phyloP scores from a whole-genome alignment of 1,140 invertebrate species.

The Phymastichus coffea region DNA sequence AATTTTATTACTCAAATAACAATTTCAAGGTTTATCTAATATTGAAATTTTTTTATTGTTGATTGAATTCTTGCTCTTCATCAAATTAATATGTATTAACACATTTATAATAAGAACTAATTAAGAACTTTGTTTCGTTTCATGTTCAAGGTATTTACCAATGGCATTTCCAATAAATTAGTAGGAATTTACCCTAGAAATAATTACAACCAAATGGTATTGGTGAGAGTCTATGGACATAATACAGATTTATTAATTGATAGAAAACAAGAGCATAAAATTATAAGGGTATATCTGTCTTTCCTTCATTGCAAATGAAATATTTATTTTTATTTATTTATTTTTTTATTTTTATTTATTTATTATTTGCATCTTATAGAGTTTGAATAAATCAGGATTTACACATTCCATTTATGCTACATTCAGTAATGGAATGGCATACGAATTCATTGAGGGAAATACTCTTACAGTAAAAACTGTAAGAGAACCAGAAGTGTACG shows the following conservation, averaged over 20 bases:
- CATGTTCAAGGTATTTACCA: constrained; percentile 78
- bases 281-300: constrained; percentile 61
- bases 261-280: constrained; percentile 76
- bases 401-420: constrained; percentile 86
- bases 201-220: constrained; percentile 69
- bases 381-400: constrained; percentile 73
- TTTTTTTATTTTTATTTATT: constrained; percentile 7
- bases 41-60: neutral
- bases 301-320: constrained; percentile 4
- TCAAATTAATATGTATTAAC: no score
- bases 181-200: constrained; percentile 68
- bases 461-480: constrained; percentile 74
- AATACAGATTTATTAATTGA: constrained; percentile 94
- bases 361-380: constrained; percentile 57
- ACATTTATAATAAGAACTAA: neutral
- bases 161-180: constrained; percentile 94
- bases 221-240: constrained; percentile 90
- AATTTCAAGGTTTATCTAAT: neutral
- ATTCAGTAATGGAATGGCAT: constrained; percentile 93
- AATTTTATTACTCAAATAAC: constrained; percentile 12
- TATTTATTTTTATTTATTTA: constrained; percentile 3
- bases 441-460: constrained; percentile 85
- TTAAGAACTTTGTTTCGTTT: neutral
- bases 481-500: constrained; percentile 68
- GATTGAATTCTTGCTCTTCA: neutral